Percentiles rank a stretch among this genome's conserved stretches.
These are phyloP conservation scores for Scaptomyza caliginosa DNA, from an alignment of 2,888 invertebrate species.

Conservation along the genomic window DNA sequence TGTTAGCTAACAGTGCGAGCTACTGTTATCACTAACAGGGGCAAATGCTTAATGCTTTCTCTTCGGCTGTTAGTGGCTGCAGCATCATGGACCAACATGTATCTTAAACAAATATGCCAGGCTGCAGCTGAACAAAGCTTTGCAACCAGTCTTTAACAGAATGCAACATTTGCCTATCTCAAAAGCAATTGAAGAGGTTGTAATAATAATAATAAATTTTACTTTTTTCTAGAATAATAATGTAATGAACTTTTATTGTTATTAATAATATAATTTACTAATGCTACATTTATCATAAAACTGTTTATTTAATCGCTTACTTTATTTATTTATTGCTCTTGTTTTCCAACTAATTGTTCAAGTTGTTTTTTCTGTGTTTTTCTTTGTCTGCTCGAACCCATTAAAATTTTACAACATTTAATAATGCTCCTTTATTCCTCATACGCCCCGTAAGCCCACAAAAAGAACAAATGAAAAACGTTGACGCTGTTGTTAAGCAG, in stretches of 20 bases:
- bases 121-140: not conserved
- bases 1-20: not conserved
- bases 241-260: too few species aligned
- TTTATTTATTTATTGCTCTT: not conserved
- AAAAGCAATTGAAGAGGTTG: not conserved
- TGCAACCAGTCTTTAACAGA: not conserved
- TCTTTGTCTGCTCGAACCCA: not conserved
- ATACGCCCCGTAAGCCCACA: not conserved
- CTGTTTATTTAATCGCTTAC: not conserved
- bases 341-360: slow-evolving; percentile 2
- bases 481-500: slow-evolving; percentile 9
- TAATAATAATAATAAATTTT: too few species aligned
- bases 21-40: slow-evolving; percentile 12
- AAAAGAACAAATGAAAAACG: not conserved
- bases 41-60: slow-evolving; percentile 23
- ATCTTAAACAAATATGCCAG: too few species aligned
- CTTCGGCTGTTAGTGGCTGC: slow-evolving; percentile 29
- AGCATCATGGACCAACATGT: not conserved
- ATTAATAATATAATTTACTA: too few species aligned
- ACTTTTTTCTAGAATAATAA: too few species aligned
- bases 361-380: slow-evolving; percentile 10
- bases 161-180: not conserved
- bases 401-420: slow-evolving; percentile 40
- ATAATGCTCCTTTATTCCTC: slow-evolving; percentile 40
- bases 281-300: too few species aligned